Percentiles rank a stretch among this genome's conserved stretches.
phyloP scores from a whole-genome alignment of 1,140 invertebrate genomes.

The Habropoda laboriosa region DNA sequence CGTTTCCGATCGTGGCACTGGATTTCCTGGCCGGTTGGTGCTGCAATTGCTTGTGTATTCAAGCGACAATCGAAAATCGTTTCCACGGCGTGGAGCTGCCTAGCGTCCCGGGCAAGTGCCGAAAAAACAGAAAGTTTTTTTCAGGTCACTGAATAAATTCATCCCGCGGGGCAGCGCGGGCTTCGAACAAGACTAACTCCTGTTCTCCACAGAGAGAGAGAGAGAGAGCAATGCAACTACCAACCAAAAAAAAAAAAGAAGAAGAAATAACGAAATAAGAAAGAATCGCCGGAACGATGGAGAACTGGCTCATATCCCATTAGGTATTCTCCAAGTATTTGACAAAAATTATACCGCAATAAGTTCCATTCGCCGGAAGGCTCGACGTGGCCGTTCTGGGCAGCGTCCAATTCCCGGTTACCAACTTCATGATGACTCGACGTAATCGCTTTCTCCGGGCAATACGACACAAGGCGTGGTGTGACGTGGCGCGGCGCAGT shows the following conservation, averaged over 20 bases:
- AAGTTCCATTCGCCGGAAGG: conserved; percentile 28
- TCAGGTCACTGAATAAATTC: conserved; percentile 43
- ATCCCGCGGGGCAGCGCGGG: background rate
- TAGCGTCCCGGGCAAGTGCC: background rate
- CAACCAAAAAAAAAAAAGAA: too few species aligned
- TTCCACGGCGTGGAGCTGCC: background rate
- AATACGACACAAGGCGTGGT: conserved; percentile 64
- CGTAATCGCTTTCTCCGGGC: conserved; percentile 55
- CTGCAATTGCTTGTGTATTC: conserved; percentile 32
- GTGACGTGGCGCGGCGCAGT: conserved; percentile 56
- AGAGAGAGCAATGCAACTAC: background rate
- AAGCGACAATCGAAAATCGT: conserved; percentile 42
- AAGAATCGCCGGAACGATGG: background rate
- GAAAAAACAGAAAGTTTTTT: conserved; percentile 21
- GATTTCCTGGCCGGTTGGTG: background rate
- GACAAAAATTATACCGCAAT: conserved; percentile 33
- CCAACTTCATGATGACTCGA: conserved; percentile 61
- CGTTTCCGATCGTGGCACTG: background rate
- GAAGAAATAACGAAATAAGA: background rate
- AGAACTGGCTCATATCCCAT: conserved; percentile 11
- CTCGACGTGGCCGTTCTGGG: conserved; percentile 33
- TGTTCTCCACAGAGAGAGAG: background rate
- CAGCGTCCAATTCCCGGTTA: conserved; percentile 53
- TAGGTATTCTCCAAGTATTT: conserved; percentile 33
- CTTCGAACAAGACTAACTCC: conserved; percentile 1